These are phyloP conservation scores for Zosterops hypoxanthus DNA, from an alignment of 2,113 vertebrate species.

Conservation along the genomic window DNA sequence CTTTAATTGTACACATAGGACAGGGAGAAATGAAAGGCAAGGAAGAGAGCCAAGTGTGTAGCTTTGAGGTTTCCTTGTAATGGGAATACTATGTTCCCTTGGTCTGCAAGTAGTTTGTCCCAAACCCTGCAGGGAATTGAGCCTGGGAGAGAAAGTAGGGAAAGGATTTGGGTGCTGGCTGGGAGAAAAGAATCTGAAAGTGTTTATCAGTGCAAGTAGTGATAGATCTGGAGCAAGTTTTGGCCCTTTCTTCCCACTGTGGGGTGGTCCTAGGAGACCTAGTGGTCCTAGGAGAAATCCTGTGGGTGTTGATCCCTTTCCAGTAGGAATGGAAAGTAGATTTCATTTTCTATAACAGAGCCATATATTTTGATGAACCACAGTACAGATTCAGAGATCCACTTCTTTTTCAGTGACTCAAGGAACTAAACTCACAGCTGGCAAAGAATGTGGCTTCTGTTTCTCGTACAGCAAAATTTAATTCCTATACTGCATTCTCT, in stretches of 20 bases:
- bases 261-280: neutral
- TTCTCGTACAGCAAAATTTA: neutral
- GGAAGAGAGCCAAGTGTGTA: neutral
- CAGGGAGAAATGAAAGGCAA: neutral
- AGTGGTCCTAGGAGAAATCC: neutral
- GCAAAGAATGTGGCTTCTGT: neutral
- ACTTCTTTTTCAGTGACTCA: neutral
- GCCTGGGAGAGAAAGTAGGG: neutral
- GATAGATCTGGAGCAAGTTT: neutral
- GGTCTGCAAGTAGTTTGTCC: neutral
- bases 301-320: neutral
- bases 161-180: neutral
- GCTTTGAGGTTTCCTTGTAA: neutral
- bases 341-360: neutral
- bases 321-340: neutral
- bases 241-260: neutral
- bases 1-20: neutral
- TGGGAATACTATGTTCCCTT: neutral
- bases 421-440: neutral
- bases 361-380: neutral
- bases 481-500: neutral
- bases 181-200: neutral
- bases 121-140: neutral
- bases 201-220: neutral
- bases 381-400: neutral